Base-by-base conservation (phyloP, 2,888 invertebrate genomes). In the Lysandra coridon region DNA sequence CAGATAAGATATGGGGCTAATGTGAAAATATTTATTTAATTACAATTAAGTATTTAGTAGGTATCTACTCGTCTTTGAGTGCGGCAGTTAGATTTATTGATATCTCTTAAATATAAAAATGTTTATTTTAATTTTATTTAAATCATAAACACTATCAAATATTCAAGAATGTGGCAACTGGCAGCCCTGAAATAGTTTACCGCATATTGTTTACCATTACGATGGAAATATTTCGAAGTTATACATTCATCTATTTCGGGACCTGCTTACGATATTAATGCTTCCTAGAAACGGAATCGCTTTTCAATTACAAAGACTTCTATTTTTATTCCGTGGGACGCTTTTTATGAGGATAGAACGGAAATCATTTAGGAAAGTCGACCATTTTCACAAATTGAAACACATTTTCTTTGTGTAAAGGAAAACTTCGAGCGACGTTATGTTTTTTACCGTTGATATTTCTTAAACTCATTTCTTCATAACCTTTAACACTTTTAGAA, bases 201-300 rank as follows among this genome's bases (percentile, higher is more conserved):
- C 69, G 69, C 44, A 44, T 44, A 74, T 74, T 74, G 74, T 44
- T 74, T 74, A 73, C 37, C 14, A 73, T 73, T 73, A 44, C n/a
- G 74, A 23, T 44, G 12, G n/a, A 74, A 74, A 74, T 74, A 74
- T 74, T 74, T 74, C 74, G 40, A n/a, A 74, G 23, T 23, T 74
- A 74, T 44, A n/a, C 74, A 44, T 44, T 44, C 44, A 23, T 73
- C 74, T 74, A 74, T 74, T 74, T 74, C 30, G 40, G 74, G 74
- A 74, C 10, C 44, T 10, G 74, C 40, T 69, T 33, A 74, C n/a
- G 74, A 74, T 74, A 74, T 44, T 74, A 74, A 23, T n/a, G 74
- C 44, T 74, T 44, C 74, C 30, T 14, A 74, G 40, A 74, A 74
- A 74, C 44, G 74, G 74, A 44, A 74, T 74, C 44, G 74, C n/a